Percentiles rank a stretch among this genome's conserved stretches.
Evolutionary conservation across 2,888 invertebrate genomes (phyloP).

Genomic region (Iphiclides podalirius): DNA sequence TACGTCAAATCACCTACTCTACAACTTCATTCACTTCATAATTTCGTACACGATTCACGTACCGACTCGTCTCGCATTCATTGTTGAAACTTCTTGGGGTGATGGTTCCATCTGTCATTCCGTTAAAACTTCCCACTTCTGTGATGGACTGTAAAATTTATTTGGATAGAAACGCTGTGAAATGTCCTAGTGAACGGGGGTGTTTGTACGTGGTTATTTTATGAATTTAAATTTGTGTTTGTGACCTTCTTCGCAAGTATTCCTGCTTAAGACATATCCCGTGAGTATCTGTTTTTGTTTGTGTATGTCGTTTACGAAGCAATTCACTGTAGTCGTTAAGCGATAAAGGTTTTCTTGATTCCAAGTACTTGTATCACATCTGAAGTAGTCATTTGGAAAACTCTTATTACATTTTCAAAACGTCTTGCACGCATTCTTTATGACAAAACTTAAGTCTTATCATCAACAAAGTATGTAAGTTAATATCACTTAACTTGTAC

Average conservation of each 20-base stretch:
- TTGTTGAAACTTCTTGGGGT: constrained; percentile 23
- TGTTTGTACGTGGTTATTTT: constrained; percentile 26
- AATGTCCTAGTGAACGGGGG: constrained; percentile 30
- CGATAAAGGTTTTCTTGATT: neutral
- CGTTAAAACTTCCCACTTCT: constrained; percentile 28
- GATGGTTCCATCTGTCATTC: constrained; percentile 20
- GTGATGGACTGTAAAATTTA: constrained; percentile 21
- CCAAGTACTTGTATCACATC: neutral
- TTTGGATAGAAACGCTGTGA: constrained; percentile 24
- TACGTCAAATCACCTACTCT: constrained; percentile 11
- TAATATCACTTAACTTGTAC: neutral
- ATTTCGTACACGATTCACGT: constrained; percentile 21
- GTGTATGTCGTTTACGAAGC: neutral
- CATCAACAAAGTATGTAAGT: neutral
- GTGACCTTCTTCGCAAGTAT: constrained; percentile 20
- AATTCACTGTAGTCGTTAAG: constrained; percentile 1
- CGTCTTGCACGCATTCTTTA: neutral
- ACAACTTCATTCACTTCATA: constrained; percentile 15
- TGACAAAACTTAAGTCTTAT: neutral
- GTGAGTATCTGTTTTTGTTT: constrained; percentile 17
- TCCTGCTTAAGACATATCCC: constrained; percentile 23
- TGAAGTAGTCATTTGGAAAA: neutral
- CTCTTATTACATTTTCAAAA: neutral
- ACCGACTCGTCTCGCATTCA: constrained; percentile 11
- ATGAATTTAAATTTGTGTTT: constrained; percentile 23